These are phyloP conservation scores for Microdon myrmicae DNA, from an alignment of 2,888 invertebrate species.

Conservation along the genomic window DNA sequence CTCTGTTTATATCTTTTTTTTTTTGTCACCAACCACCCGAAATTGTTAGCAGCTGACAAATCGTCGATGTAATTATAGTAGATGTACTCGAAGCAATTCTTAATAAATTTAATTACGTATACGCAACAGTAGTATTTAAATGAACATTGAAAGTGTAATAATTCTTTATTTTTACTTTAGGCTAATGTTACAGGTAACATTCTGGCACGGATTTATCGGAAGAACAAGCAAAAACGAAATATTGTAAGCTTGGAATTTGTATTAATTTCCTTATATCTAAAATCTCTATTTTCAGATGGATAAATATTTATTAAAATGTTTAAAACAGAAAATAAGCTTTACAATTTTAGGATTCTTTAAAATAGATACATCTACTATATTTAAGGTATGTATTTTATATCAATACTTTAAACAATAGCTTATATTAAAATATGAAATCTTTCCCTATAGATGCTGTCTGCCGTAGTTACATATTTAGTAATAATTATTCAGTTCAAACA, in stretches of 20 bases:
- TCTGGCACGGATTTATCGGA: conserved; percentile 62
- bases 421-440: neutral
- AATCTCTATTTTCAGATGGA: conserved; percentile 58
- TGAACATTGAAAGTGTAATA: too few species aligned
- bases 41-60: too few species aligned
- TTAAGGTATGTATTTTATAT: conserved; percentile 58
- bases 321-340: conserved; percentile 64
- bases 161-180: conserved; percentile 54
- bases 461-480: conserved; percentile 65
- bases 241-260: conserved; percentile 56
- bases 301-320: conserved; percentile 65
- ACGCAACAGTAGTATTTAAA: too few species aligned
- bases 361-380: conserved; percentile 64
- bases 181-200: conserved; percentile 63
- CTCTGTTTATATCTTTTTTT: too few species aligned
- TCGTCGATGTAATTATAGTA: too few species aligned
- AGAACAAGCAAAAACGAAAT: conserved; percentile 62
- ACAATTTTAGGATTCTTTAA: conserved; percentile 66
- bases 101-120: too few species aligned
- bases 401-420: neutral
- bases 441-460: conserved; percentile 61
- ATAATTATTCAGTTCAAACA: conserved; percentile 66
- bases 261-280: neutral
- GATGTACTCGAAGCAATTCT: too few species aligned
- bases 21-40: too few species aligned